Percentiles rank a stretch among this genome's conserved stretches.
These are phyloP conservation scores for Drosophila austrosaltans DNA, from an alignment of 2,888 invertebrate species.

Conservation along the genomic window DNA sequence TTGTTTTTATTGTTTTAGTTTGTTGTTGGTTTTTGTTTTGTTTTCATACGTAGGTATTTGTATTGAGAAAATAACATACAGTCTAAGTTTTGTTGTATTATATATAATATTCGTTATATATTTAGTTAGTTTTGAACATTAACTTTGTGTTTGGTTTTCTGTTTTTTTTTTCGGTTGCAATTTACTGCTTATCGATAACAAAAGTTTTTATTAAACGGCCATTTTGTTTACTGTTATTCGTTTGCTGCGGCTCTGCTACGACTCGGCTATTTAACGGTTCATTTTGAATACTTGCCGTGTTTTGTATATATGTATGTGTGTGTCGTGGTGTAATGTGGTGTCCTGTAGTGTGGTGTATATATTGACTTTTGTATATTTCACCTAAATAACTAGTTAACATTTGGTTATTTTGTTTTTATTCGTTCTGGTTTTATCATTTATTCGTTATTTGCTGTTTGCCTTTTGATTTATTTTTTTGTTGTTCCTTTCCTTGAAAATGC, in stretches of 20 bases:
- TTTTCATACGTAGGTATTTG: constrained; percentile 73
- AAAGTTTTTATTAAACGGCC: constrained; percentile 67
- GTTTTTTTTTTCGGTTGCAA: constrained; percentile 42
- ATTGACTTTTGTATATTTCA: constrained; percentile 80
- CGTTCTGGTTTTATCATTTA: constrained; percentile 71
- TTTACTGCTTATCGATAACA: constrained; percentile 58
- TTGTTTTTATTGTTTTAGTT: constrained; percentile 70
- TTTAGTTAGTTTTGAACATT: constrained; percentile 70
- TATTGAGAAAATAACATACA: constrained; percentile 82
- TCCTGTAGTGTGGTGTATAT: constrained; percentile 55
- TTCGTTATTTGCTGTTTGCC: constrained; percentile 32
- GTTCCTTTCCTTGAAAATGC: constrained; percentile 47
- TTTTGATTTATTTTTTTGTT: constrained; percentile 34
- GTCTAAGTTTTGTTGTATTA: constrained; percentile 79
- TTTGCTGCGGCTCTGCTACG: constrained; percentile 66
- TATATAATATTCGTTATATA: constrained; percentile 80
- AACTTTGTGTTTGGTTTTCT: constrained; percentile 55
- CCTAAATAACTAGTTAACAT: constrained; percentile 83
- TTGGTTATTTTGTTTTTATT: constrained; percentile 67
- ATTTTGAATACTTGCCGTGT: constrained; percentile 54
- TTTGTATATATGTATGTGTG: constrained; percentile 39
- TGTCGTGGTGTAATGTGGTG: constrained; percentile 15
- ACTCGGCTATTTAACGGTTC: constrained; percentile 60
- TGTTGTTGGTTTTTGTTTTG: constrained; percentile 20
- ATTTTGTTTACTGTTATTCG: constrained; percentile 49